Percentiles rank a stretch among this genome's conserved stretches.
Conservation (phyloP, 2,113 vertebrate genomes). For the Grammomys surdaster region DNA sequence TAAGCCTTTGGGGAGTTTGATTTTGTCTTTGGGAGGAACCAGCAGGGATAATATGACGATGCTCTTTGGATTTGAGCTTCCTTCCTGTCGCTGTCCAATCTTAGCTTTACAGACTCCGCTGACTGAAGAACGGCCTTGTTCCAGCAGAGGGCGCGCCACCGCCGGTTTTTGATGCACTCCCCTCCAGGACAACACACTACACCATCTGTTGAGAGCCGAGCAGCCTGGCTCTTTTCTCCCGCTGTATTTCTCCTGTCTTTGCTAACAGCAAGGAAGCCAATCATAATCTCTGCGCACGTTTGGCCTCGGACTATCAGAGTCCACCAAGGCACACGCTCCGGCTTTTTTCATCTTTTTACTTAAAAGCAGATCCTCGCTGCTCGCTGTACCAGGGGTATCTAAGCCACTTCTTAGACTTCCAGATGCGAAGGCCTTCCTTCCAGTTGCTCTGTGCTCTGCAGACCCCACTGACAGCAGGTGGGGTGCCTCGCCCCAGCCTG, state of each 20-base stretch:
- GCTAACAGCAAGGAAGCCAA: neutral
- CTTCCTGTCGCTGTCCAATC: neutral
- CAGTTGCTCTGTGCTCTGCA: neutral
- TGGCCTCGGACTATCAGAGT: constrained; percentile 5
- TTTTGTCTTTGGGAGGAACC: neutral
- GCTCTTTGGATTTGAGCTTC: fast-evolving
- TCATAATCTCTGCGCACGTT: neutral
- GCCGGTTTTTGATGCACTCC: neutral
- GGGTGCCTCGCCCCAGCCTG: neutral
- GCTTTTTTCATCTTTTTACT: constrained; percentile 19
- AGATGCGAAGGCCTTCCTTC: neutral
- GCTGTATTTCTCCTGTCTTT: neutral
- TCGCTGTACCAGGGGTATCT: neutral
- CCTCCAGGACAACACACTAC: neutral
- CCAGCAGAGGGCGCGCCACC: constrained; percentile 67
- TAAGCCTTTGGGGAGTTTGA: neutral
- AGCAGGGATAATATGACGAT: neutral
- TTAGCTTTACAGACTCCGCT: too few species aligned
- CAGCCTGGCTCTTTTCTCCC: fast-evolving
- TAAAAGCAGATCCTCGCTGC: neutral
- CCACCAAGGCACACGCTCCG: neutral
- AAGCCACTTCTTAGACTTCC: neutral
- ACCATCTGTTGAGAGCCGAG: neutral
- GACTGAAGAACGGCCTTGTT: neutral
- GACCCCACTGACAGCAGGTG: neutral